These are phyloP conservation scores for Harpagifer antarcticus DNA, from an alignment of 2,797 vertebrate genomes.

Conservation along the genomic window DNA sequence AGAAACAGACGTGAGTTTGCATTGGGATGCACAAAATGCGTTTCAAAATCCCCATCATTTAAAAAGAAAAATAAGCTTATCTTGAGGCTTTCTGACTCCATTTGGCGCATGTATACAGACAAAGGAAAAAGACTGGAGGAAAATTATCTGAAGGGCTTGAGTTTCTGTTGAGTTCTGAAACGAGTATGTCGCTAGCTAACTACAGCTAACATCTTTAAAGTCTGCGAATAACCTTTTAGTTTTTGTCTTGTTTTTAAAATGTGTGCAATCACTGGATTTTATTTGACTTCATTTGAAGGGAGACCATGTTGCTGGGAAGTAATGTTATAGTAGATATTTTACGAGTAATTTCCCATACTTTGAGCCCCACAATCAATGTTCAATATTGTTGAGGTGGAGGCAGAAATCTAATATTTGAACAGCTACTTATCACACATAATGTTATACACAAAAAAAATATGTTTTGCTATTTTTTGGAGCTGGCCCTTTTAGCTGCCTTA, in stretches of 20 bases:
- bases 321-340: neutral
- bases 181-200: neutral
- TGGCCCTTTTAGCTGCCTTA: constrained; percentile 1
- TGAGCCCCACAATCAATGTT: constrained; percentile 3
- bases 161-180: neutral
- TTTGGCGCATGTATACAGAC: neutral
- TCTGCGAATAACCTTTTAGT: neutral
- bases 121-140: neutral
- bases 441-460: too few species aligned
- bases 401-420: constrained; percentile 11
- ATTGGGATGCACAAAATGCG: neutral
- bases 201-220: neutral
- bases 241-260: neutral
- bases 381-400: neutral
- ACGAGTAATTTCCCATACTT: neutral
- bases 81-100: neutral
- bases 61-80: neutral
- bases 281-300: neutral
- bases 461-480: constrained; percentile 4
- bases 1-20: neutral
- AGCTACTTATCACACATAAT: too few species aligned
- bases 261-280: neutral
- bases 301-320: neutral
- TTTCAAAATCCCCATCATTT: neutral
- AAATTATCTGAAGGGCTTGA: neutral